Evolutionary conservation across 2,888 invertebrate species (phyloP).

Genomic region (Geophilus truncorum): DNA sequence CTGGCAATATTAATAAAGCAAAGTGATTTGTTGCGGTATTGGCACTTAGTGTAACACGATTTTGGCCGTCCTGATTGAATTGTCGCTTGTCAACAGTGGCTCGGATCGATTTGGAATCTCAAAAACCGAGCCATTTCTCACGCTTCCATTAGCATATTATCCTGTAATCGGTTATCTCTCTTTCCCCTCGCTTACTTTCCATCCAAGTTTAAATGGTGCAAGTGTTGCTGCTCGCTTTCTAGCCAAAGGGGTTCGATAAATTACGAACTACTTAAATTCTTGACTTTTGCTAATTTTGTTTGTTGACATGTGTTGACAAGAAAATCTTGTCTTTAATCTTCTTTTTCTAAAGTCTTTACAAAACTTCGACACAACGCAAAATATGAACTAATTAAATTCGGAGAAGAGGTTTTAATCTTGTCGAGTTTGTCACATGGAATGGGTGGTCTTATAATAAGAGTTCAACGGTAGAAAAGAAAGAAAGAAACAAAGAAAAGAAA

Average conservation of each 20-base stretch:
- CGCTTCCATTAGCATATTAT: slow-evolving; percentile 4
- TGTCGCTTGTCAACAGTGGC: neutral
- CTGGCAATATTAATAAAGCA: neutral
- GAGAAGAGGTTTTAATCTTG: too few species aligned
- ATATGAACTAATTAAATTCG: too few species aligned
- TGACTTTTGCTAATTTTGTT: neutral
- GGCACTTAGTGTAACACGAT: neutral
- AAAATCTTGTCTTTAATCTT: too few species aligned
- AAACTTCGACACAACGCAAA: too few species aligned
- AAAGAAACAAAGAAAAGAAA: too few species aligned
- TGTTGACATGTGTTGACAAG: neutral
- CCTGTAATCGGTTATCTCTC: neutral
- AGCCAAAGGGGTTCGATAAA: neutral
- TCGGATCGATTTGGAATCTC: neutral
- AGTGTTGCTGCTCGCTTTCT: neutral
- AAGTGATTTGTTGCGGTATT: too few species aligned
- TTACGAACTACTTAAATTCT: neutral
- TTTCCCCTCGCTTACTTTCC: neutral
- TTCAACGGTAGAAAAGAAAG: too few species aligned
- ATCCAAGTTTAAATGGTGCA: neutral
- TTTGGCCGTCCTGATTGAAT: neutral
- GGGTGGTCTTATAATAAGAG: too few species aligned
- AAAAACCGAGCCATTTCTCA: neutral
- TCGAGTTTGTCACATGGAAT: too few species aligned
- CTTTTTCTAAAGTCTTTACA: too few species aligned